Percentiles rank a stretch among this genome's conserved stretches.
These are phyloP conservation scores for Anthrax anthrax DNA, from an alignment of 2,888 invertebrate species.

Conservation along the genomic window DNA sequence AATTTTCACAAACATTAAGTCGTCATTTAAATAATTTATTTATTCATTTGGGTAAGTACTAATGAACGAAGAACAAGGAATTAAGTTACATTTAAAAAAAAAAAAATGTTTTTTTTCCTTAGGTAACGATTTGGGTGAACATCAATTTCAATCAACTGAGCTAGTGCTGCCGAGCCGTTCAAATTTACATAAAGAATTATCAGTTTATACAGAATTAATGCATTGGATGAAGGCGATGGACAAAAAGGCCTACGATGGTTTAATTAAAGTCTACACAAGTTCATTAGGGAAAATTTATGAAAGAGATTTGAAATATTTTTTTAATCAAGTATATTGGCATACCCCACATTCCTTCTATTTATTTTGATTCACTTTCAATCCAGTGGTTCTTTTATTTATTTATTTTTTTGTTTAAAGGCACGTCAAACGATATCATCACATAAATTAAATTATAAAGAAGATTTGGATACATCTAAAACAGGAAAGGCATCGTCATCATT, in stretches of 20 bases:
- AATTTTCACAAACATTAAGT: constrained; percentile 70
- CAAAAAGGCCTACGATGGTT: constrained; percentile 61
- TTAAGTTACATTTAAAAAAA: background rate
- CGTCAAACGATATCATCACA: constrained; percentile 26
- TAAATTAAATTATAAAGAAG: constrained; percentile 27
- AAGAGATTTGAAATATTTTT: constrained; percentile 63
- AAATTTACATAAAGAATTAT: constrained; percentile 71
- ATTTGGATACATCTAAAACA: constrained; percentile 32
- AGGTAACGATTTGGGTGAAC: constrained; percentile 58
- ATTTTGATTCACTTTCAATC: background rate
- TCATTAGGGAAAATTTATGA: constrained; percentile 80
- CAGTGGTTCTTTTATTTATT: background rate
- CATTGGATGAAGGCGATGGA: constrained; percentile 83
- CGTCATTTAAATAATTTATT: constrained; percentile 89
- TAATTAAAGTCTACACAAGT: constrained; percentile 68
- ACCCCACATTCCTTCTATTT: no score
- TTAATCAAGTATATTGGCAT: constrained; percentile 49
- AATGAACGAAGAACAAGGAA: no score
- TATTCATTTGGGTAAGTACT: constrained; percentile 66
- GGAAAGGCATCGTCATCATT: constrained; percentile 27
- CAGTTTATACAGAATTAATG: constrained; percentile 80
- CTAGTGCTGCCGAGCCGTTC: constrained; percentile 61
- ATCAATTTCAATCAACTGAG: constrained; percentile 30
- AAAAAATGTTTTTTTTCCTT: constrained; percentile 15
- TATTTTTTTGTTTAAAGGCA: constrained; percentile 19